Conservation (phyloP, 1,140 invertebrate genomes). For the Dreissena polymorpha region DNA sequence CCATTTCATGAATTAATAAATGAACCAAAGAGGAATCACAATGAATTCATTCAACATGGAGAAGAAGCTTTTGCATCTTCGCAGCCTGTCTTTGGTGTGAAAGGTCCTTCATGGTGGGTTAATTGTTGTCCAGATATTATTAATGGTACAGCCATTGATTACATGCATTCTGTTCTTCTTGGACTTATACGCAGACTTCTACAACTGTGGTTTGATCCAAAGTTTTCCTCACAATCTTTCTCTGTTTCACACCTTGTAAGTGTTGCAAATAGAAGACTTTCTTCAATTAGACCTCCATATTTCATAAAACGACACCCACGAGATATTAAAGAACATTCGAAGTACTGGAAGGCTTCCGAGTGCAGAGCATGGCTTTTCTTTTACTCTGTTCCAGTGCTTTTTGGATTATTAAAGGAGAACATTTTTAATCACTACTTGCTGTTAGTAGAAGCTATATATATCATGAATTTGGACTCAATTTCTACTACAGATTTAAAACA, state of each 20-base stretch:
- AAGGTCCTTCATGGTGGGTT: conserved; percentile 25
- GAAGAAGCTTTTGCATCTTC: conserved; percentile 14
- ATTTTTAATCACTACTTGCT: conserved; percentile 37
- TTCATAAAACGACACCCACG: conserved; percentile 32
- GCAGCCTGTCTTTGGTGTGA: conserved; percentile 5
- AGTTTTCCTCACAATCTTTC: conserved; percentile 15
- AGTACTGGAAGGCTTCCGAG: conserved; percentile 40
- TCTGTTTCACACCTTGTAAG: conserved; percentile 8
- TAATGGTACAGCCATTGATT: conserved; percentile 36
- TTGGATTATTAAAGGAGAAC: conserved; percentile 21
- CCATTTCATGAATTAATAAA: conserved; percentile 22
- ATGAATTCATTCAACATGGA: conserved; percentile 38
- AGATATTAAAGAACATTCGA: conserved; percentile 36
- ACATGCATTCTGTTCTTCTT: conserved; percentile 44
- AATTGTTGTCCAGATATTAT: conserved; percentile 35
- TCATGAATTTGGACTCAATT: conserved; percentile 34
- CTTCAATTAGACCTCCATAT: conserved; percentile 30
- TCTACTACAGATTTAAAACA: conserved; percentile 10
- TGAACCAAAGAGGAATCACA: conserved; percentile 12
- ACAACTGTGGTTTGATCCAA: conserved; percentile 32
- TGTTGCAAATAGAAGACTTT: conserved; percentile 4
- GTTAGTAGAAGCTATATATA: conserved; percentile 27
- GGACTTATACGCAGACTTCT: conserved; percentile 8
- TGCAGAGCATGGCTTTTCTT: conserved; percentile 38
- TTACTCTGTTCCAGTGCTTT: conserved; percentile 38